Percentiles rank a stretch among this genome's conserved stretches.
Conservation (phyloP, 2,797 vertebrate species). For the Aselliscus stoliczkanus region DNA sequence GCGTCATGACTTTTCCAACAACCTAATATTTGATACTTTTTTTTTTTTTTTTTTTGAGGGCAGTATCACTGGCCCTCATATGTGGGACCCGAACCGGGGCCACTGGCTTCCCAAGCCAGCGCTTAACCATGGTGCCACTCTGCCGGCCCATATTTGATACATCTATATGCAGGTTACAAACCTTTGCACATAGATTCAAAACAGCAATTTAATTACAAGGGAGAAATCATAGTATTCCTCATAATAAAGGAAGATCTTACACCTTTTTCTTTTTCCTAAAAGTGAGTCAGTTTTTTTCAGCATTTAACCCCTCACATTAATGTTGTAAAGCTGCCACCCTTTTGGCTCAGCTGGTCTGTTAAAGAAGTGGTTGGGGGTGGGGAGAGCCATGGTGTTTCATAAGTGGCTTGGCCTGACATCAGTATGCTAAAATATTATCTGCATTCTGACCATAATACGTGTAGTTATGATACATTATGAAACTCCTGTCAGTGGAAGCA, state of each 20-base stretch:
- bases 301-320: neutral
- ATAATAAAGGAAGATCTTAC: neutral
- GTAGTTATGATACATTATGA: neutral
- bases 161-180: neutral
- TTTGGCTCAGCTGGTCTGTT: neutral
- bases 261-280: neutral
- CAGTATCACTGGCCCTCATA: too few relatives aligned
- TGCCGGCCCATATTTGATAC: neutral
- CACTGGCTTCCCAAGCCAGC: too few relatives aligned
- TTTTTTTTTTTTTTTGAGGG: too few relatives aligned
- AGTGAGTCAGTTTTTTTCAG: neutral
- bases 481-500: neutral
- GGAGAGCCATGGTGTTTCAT: neutral
- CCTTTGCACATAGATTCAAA: neutral
- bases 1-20: too few relatives aligned
- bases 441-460: neutral
- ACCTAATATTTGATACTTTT: too few relatives aligned
- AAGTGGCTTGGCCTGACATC: neutral
- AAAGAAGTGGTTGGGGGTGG: neutral
- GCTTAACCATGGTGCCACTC: too few relatives aligned
- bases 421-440: neutral
- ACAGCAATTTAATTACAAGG: constrained; percentile 20
- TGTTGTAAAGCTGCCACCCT: neutral
- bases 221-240: neutral
- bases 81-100: too few relatives aligned